A percentile compares a stretch with the other conserved stretches of the same genome.
Conservation (phyloP, 2,888 invertebrate species). For the Eristalis intricaria region DNA sequence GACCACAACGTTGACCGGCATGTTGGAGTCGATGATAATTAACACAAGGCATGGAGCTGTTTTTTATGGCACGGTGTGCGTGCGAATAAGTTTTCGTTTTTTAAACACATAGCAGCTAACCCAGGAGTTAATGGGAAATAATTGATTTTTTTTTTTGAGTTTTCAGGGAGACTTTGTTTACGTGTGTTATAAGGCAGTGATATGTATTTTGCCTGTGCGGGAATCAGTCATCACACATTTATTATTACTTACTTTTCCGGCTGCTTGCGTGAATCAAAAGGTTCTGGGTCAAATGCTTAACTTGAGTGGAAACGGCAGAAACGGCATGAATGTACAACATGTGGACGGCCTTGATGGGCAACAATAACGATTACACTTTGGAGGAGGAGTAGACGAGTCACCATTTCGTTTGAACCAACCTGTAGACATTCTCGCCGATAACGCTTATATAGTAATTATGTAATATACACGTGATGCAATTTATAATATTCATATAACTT, state of each 20-base stretch:
- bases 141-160: slow-evolving; percentile 7
- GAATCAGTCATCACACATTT: neutral
- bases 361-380: neutral
- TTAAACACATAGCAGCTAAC: slow-evolving; percentile 5
- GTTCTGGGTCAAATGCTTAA: neutral
- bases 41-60: slow-evolving; percentile 17
- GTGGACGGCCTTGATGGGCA: too few species aligned
- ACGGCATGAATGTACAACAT: too few species aligned
- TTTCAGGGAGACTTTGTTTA: neutral
- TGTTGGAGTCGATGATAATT: slow-evolving; percentile 1
- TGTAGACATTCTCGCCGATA: too few species aligned
- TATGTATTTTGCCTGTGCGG: neutral
- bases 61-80: slow-evolving; percentile 18
- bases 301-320: too few species aligned
- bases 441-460: too few species aligned
- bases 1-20: neutral
- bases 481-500: too few species aligned
- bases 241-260: slow-evolving; percentile 21
- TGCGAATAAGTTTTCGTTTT: slow-evolving; percentile 6
- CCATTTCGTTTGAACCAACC: neutral
- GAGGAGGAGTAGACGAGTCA: neutral
- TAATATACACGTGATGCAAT: too few species aligned
- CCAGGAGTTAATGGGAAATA: slow-evolving; percentile 3
- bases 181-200: neutral
- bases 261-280: slow-evolving; percentile 23